Evolutionary conservation across 2,797 vertebrate species (phyloP), one percentile per base, ranked within the genome.

Genomic region (Enteromius paludinosus): DNA sequence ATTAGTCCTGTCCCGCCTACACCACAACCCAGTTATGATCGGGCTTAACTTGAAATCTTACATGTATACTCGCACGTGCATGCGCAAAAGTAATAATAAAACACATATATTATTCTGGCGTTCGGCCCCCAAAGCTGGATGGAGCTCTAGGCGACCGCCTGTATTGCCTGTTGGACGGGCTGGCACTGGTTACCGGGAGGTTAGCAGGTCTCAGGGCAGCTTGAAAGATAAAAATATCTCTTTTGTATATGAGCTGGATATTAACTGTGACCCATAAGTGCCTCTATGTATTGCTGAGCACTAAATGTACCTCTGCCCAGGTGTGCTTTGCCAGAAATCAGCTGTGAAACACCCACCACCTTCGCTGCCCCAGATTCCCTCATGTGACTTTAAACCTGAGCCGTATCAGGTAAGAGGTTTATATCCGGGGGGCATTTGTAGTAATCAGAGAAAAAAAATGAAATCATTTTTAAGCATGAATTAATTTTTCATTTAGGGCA

Each of bases 331-430:
- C 91, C 92, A 93, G 81, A 91, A 92, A 86, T 88, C 91, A 4
- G 73, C 88, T 81, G 38, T 90, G 81, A 90, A 87, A 83, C 81
- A 90, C 85, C 25, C 81, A n/a, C 5, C 72, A 4, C 1, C 83
- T 69, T 87, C 91, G 9, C 45, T 91, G 52, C 92, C 92, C 68
- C 90, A 90, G 86, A 98, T 98, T 96, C 97, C 97, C 15, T 91
- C 94, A 0, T 98, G 97, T 86, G 90, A 92, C 90, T 97, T 97
- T 89, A 91, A 85, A 41, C 96, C 97, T 49, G 92, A 95, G 83
- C 89, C 92, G 86, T 97, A 97, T 83, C 88, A 94, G 92, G 97
- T 99, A 94, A 92, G 91, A 87, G 2, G 18, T 28, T 38, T 30
- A 14, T 35, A 30, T 11, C n/a, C 38, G 64, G 1, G 1, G 1